These are phyloP conservation scores for Drosophila cognata DNA, from an alignment of 2,888 invertebrate species.

Conservation along the genomic window DNA sequence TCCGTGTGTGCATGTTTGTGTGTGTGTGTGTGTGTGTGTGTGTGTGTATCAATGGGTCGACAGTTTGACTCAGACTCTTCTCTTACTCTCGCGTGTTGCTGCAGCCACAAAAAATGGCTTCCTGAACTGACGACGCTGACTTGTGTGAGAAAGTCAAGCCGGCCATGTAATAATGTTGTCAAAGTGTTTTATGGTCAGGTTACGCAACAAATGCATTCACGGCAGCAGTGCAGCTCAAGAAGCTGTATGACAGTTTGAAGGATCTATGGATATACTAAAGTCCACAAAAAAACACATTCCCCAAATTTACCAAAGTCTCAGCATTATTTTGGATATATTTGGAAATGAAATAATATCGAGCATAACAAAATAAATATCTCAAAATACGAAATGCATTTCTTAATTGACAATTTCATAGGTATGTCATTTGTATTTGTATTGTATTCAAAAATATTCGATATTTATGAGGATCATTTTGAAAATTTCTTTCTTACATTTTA, in stretches of 20 bases:
- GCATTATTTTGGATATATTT: neutral
- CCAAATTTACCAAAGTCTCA: neutral
- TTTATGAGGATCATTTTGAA: neutral
- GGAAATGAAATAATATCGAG: neutral
- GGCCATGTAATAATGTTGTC: conserved; percentile 70
- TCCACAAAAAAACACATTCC: neutral
- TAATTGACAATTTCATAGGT: too few relatives aligned
- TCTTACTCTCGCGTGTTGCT: conserved; percentile 6
- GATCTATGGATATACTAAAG: neutral
- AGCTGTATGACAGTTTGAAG: conserved; percentile 12
- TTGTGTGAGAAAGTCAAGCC: conserved; percentile 75
- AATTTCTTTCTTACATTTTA: neutral
- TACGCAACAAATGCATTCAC: conserved; percentile 55
- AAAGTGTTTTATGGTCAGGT: conserved; percentile 73
- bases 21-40: conserved; percentile 9
- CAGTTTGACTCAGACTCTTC: conserved; percentile 36
- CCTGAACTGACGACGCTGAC: conserved; percentile 67
- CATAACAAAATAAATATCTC: too few relatives aligned
- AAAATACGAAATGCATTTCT: too few relatives aligned
- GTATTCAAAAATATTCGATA: neutral
- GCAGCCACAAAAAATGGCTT: conserved; percentile 66
- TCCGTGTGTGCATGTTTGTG: neutral
- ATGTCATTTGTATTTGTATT: neutral
- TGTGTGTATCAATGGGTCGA: conserved; percentile 26
- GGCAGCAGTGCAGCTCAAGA: conserved; percentile 7